Evolutionary conservation across 2,797 vertebrate species (phyloP).

Genomic region (Emydoidea blandingii): DNA sequence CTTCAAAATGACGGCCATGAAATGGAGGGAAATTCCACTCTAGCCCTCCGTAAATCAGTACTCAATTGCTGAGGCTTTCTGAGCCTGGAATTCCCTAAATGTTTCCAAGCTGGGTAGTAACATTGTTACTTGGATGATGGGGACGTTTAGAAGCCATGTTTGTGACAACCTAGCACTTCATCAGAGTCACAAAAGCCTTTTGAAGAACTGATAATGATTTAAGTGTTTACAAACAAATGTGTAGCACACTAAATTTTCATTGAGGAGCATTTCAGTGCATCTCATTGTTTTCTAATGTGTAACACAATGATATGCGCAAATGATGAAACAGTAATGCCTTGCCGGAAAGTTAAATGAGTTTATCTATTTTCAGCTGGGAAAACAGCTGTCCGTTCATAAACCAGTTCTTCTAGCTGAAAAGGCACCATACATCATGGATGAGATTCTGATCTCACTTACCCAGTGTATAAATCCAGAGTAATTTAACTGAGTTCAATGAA

Average conservation of each 20-base stretch:
- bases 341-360: slow-evolving; percentile 60
- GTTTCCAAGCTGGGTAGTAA: background rate
- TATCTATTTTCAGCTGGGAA: slow-evolving; percentile 56
- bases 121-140: background rate
- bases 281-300: slow-evolving; percentile 48
- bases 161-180: background rate
- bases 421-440: background rate
- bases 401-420: slow-evolving; percentile 30
- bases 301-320: slow-evolving; percentile 26
- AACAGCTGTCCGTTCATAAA: slow-evolving; percentile 54
- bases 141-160: background rate
- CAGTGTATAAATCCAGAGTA: background rate
- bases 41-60: background rate
- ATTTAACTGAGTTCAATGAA: background rate
- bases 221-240: slow-evolving; percentile 20
- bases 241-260: background rate
- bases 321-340: slow-evolving; percentile 35
- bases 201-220: slow-evolving; percentile 1
- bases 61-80: background rate
- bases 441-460: background rate
- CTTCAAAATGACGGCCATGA: rapidly evolving
- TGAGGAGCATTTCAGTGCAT: background rate
- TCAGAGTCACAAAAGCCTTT: background rate
- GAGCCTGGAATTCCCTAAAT: background rate
- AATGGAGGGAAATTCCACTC: background rate